Base-by-base conservation (phyloP, 2,797 vertebrate genomes). In the Poecilia gillii region DNA sequence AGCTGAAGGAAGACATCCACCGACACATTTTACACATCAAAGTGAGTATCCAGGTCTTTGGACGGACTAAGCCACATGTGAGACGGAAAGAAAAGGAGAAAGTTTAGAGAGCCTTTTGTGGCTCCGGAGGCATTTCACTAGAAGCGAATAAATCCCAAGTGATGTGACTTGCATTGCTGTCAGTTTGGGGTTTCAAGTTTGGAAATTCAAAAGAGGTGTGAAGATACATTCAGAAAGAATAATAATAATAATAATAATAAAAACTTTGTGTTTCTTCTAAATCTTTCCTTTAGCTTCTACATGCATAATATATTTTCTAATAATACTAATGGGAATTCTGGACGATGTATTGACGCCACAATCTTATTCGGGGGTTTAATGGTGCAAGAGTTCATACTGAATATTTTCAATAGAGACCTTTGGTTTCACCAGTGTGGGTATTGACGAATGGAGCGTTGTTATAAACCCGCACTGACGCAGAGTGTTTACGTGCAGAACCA, bases 1-100 rank as follows among this genome's bases (percentile, higher is more conserved):
- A 55, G 72, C 39, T 55, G 76, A 76, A 81, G 75, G 64, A 47
- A 75, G 66, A 59, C 62, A 74, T 49, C 33, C 6, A 11, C 49
- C 74, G 74, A 74, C 72, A 66, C n/a, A 13, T 74, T 79, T 80
- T 77, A 71, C 72, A 77, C 45, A 62, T 57, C 68, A 83, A 73
- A 80, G 72, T 77, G 33, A 71, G 47, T 47, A 76, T 76, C 53
- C 14, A n/a, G 51, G 62, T 74, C 33, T 81, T 81, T 75, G 75
- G 68, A 73, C 73, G 59, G 39, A 73, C 73, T 53, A 46, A 78
- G 31, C 39, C 55, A 66, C 47, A 68, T 68, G 72, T 13, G 43
- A 73, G 57, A 72, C 53, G 23, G 43, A 41, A 55, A 73, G n/a
- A 25, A 70, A 46, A 45, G 1, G 23, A 71, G 57, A 47, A 68